Evolutionary conservation across 2,888 invertebrate species (phyloP).

Genomic region (Xylocampa areola): DNA sequence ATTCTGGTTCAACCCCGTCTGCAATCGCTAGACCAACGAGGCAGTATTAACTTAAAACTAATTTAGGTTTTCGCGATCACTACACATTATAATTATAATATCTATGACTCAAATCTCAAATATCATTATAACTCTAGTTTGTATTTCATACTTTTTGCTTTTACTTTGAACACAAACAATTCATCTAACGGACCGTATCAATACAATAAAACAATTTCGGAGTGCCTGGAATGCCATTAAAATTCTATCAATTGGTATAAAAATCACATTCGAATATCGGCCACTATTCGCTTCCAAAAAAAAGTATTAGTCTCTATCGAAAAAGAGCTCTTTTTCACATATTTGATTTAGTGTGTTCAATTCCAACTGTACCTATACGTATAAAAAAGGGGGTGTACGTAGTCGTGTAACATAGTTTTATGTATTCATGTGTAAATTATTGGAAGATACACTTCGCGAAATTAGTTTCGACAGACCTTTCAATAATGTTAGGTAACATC

Average conservation of each 20-base stretch:
- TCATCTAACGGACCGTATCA: constrained; percentile 41
- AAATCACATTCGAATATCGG: constrained; percentile 45
- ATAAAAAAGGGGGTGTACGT: constrained; percentile 40
- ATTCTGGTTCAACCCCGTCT: too few species aligned
- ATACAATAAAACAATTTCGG: constrained; percentile 36
- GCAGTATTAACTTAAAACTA: too few species aligned
- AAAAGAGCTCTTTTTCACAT: constrained; percentile 36
- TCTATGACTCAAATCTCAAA: too few species aligned
- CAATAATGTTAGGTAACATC: too few species aligned
- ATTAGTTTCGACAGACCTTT: too few species aligned
- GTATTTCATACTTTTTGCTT: constrained; percentile 25
- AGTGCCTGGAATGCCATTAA: constrained; percentile 39
- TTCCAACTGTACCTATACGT: constrained; percentile 35
- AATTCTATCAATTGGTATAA: constrained; percentile 28
- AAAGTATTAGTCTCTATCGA: constrained; percentile 25
- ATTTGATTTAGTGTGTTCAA: constrained; percentile 58
- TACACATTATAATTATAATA: too few species aligned
- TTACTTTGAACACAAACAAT: constrained; percentile 38
- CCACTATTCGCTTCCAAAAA: constrained; percentile 29
- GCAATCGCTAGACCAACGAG: too few species aligned
- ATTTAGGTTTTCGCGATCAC: too few species aligned
- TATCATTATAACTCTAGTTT: too few species aligned
- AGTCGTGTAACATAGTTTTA: too few species aligned
- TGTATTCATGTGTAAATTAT: too few species aligned
- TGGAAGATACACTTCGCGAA: too few species aligned